phyloP scores from a whole-genome alignment of 1,140 invertebrate genomes.

The Muscidifurax raptorellus region DNA sequence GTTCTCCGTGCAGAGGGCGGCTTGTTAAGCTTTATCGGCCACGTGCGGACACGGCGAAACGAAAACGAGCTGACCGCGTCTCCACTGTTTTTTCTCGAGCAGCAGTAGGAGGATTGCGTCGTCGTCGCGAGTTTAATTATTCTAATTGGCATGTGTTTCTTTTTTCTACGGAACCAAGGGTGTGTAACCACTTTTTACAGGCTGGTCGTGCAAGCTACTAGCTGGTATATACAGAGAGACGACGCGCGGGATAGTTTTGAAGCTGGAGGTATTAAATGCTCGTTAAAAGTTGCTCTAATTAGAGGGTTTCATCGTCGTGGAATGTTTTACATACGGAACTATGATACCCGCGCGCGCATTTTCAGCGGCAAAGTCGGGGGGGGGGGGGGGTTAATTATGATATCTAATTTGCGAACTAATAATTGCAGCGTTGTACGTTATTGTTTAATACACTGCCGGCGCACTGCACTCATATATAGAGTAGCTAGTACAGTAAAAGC shows the following conservation, averaged over 20 bases:
- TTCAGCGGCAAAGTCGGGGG: neutral
- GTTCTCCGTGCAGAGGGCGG: neutral
- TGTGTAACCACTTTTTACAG: neutral
- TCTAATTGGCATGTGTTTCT: neutral
- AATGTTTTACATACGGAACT: neutral
- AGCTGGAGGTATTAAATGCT: neutral
- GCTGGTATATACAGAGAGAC: neutral
- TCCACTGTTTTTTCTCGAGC: too few relatives aligned
- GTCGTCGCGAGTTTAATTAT: neutral
- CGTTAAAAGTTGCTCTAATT: slow-evolving; percentile 19
- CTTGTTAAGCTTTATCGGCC: slow-evolving; percentile 29
- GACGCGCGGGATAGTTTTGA: neutral
- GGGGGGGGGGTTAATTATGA: neutral
- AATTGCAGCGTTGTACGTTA: neutral
- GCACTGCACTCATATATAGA: neutral
- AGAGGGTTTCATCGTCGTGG: neutral
- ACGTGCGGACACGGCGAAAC: too few relatives aligned
- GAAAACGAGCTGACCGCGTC: too few relatives aligned
- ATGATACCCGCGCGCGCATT: neutral
- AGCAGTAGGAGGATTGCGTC: neutral
- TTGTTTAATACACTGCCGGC: neutral
- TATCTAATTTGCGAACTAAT: too few relatives aligned
- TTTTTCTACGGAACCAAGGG: neutral
- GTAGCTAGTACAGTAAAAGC: neutral
- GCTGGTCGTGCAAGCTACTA: neutral